Conservation (phyloP, 1,140 invertebrate species). For the Drosophila sechellia region DNA sequence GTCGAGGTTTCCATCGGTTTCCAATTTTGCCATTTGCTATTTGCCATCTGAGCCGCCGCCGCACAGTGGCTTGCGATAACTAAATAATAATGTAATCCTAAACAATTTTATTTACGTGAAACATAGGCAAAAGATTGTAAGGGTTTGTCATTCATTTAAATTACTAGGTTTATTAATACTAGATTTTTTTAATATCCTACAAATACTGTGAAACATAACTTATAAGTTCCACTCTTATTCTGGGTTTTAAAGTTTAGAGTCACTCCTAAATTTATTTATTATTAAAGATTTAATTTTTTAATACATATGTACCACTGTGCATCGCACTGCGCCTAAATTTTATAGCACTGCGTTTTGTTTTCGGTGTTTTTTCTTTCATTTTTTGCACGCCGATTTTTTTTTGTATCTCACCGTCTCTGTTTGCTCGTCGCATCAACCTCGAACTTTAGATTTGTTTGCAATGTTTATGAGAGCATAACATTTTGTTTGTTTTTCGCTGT, state of each 20-base stretch:
- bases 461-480: slow-evolving; percentile 81
- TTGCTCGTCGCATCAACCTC: slow-evolving; percentile 74
- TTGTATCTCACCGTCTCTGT: slow-evolving; percentile 24
- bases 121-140: no score
- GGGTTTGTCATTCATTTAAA: no score
- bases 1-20: slow-evolving; percentile 81
- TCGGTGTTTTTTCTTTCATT: slow-evolving; percentile 47
- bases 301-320: background rate
- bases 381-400: slow-evolving; percentile 26
- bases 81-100: no score
- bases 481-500: slow-evolving; percentile 46
- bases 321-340: slow-evolving; percentile 72
- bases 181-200: no score
- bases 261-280: no score
- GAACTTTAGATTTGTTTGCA: slow-evolving; percentile 83
- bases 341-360: slow-evolving; percentile 59
- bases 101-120: no score
- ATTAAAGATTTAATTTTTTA: no score
- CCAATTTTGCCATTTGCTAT: slow-evolving; percentile 77
- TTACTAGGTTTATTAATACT: no score
- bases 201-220: no score
- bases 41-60: slow-evolving; percentile 67
- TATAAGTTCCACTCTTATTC: no score
- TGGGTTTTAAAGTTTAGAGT: no score
- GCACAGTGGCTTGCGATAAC: background rate